Percentiles rank a stretch among this genome's conserved stretches.
Evolutionary conservation across 2,888 invertebrate species (phyloP).

Genomic region (Steinernema scapterisci): DNA sequence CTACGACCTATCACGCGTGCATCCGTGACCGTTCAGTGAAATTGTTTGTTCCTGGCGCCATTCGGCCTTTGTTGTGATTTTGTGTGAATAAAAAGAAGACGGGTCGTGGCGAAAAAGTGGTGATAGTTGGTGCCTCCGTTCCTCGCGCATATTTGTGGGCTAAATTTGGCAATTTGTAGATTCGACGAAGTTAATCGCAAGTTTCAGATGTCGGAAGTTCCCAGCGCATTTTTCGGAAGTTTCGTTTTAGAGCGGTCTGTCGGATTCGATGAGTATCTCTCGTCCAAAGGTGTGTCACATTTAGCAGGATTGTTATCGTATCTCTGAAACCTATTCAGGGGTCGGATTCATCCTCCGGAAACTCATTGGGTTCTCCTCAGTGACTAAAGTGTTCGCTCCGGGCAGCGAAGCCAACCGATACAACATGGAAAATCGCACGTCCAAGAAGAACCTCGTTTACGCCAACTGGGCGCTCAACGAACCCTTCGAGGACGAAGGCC

Average conservation of each 20-base stretch:
- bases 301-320: neutral
- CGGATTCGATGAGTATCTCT: conserved; percentile 66
- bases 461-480: conserved; percentile 58
- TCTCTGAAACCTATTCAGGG: neutral
- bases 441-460: conserved; percentile 59
- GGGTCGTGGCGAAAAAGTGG: too few relatives aligned
- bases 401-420: conserved; percentile 39
- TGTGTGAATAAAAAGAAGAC: neutral
- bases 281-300: conserved; percentile 55
- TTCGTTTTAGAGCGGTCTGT: conserved; percentile 62
- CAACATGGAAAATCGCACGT: conserved; percentile 56
- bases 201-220: conserved; percentile 42
- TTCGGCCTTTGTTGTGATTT: conserved; percentile 41
- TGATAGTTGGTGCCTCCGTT: neutral
- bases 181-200: too few relatives aligned
- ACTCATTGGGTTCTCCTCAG: conserved; percentile 61
- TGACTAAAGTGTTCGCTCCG: conserved; percentile 56
- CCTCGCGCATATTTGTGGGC: neutral
- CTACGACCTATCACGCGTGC: conserved; percentile 11
- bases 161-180: too few relatives aligned
- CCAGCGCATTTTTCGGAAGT: conserved; percentile 60
- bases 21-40: conserved; percentile 52
- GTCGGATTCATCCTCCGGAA: conserved; percentile 51
- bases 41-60: conserved; percentile 47
- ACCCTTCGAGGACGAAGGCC: conserved; percentile 61